Conservation (phyloP, 92 coral and sea anemone genomes). For the Zoanthus solanderi region DNA sequence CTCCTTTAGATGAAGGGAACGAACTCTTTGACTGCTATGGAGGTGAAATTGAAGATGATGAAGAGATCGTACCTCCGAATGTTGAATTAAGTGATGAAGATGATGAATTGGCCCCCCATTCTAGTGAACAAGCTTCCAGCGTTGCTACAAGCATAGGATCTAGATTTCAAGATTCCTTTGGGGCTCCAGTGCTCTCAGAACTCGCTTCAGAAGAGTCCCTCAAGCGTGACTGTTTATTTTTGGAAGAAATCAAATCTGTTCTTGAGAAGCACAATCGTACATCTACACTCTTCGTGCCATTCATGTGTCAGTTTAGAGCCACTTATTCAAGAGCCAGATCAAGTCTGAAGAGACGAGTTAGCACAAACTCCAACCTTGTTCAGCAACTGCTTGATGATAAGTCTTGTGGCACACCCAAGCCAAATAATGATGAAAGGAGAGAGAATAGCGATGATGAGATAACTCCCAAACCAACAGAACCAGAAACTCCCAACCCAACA, state of each 20-base stretch:
- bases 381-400: constrained; percentile 42
- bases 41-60: constrained; percentile 45
- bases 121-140: constrained; percentile 35
- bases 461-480: constrained; percentile 20
- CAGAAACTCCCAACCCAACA: constrained; percentile 21
- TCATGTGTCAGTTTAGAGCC: constrained; percentile 48
- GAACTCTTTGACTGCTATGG: constrained; percentile 52
- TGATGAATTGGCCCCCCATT: constrained; percentile 31
- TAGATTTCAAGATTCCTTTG: constrained; percentile 38
- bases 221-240: constrained; percentile 46
- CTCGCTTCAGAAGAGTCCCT: constrained; percentile 52
- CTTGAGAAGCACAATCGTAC: constrained; percentile 40
- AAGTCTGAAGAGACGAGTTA: constrained; percentile 47
- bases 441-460: constrained; percentile 35
- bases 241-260: constrained; percentile 44
- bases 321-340: constrained; percentile 48
- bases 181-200: constrained; percentile 33
- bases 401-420: constrained; percentile 28
- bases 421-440: constrained; percentile 44
- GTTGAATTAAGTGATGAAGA: constrained; percentile 42
- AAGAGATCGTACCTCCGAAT: constrained; percentile 36
- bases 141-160: constrained; percentile 40
- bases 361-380: constrained; percentile 44
- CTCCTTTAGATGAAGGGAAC: constrained; percentile 52
- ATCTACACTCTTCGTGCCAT: constrained; percentile 47